Conservation (phyloP, 2,888 invertebrate species). For the Aporophyla nigra region DNA sequence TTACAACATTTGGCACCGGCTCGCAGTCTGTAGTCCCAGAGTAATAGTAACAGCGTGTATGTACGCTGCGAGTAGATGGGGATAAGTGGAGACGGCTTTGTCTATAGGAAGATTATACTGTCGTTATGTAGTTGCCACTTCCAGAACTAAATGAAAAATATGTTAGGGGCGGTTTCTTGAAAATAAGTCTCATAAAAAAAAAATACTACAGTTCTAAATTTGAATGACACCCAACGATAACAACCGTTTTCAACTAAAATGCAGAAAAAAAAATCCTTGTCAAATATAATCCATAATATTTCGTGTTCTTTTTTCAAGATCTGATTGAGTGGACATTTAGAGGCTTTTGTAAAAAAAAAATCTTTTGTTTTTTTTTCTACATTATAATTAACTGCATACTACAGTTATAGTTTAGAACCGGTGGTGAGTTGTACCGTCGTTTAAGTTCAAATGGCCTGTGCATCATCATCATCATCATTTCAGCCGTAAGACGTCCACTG, state of each 20-base stretch:
- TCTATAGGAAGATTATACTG: background rate
- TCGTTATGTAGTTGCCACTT: background rate
- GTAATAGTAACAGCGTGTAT: constrained; percentile 22
- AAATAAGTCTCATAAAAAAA: background rate
- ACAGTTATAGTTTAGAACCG: background rate
- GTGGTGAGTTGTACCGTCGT: background rate
- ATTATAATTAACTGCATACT: too few relatives aligned
- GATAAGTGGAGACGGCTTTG: background rate
- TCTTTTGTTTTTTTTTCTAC: too few relatives aligned
- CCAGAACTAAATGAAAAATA: background rate
- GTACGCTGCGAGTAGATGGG: background rate
- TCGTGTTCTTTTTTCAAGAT: background rate
- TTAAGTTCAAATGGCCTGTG: background rate
- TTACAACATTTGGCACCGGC: constrained; percentile 48
- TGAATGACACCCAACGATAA: background rate
- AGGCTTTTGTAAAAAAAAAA: background rate
- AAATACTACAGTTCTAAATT: background rate
- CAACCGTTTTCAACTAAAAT: background rate
- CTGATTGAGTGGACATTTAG: background rate
- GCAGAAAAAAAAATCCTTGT: background rate
- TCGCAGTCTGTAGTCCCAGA: background rate
- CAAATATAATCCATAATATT: background rate
- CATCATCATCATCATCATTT: too few relatives aligned
- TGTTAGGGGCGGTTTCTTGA: background rate
- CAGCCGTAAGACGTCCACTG: too few relatives aligned